A percentile compares a stretch with the other conserved stretches of the same genome.
These are phyloP conservation scores for Lithodes maja DNA, from an alignment of 2,888 invertebrate genomes.

Conservation along the genomic window DNA sequence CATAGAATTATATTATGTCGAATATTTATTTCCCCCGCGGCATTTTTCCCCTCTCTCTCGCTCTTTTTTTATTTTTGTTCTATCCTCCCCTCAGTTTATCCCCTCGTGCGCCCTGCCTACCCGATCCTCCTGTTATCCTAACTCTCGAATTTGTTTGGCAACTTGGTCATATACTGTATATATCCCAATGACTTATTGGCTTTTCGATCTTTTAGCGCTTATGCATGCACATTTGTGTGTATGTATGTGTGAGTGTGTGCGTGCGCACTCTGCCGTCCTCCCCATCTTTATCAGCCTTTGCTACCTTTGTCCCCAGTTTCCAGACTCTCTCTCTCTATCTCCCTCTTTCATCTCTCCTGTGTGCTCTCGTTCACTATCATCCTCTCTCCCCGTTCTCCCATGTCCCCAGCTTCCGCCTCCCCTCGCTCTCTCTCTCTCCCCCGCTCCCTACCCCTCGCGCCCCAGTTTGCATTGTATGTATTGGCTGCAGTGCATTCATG, in stretches of 20 bases:
- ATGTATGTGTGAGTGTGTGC: slow-evolving; percentile 32
- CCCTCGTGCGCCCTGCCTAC: slow-evolving; percentile 47
- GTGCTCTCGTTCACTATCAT: slow-evolving; percentile 17
- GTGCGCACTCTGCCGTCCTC: not conserved
- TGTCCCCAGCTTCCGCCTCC: slow-evolving; percentile 26
- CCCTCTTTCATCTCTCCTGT: slow-evolving; percentile 8
- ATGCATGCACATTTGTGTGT: slow-evolving; percentile 21
- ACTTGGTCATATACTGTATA: slow-evolving; percentile 58
- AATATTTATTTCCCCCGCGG: slow-evolving; percentile 56
- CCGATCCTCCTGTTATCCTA: slow-evolving; percentile 54
- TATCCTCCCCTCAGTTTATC: slow-evolving; percentile 43
- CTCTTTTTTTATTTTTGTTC: slow-evolving; percentile 17
- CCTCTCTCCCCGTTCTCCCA: slow-evolving; percentile 5
- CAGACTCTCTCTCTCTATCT: slow-evolving; percentile 27
- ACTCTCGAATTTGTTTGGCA: slow-evolving; percentile 61
- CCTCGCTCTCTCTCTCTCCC: slow-evolving; percentile 41
- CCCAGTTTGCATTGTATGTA: slow-evolving; percentile 66
- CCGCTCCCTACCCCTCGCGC: not conserved
- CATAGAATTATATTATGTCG: slow-evolving; percentile 61
- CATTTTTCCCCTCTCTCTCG: slow-evolving; percentile 37
- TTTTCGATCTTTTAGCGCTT: slow-evolving; percentile 40
- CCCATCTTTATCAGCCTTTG: not conserved
- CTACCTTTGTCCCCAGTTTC: slow-evolving; percentile 12
- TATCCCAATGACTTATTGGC: slow-evolving; percentile 51
- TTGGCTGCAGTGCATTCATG: slow-evolving; percentile 66